Base-by-base conservation (phyloP, 2,888 invertebrate genomes). In the Watsonalla cultraria region DNA sequence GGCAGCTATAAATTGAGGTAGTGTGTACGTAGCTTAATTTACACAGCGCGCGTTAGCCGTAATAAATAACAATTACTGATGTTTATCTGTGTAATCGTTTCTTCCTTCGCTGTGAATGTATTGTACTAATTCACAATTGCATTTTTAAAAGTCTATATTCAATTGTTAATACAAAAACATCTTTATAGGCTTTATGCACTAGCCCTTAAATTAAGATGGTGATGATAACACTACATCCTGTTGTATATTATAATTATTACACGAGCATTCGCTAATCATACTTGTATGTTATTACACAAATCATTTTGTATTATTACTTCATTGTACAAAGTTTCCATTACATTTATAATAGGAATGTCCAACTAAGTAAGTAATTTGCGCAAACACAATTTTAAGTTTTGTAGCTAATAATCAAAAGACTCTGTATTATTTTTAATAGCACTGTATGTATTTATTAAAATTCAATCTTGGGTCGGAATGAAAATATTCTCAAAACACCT, bases 31-130 rank as follows among this genome's bases (percentile, higher is more conserved):
- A 78, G 79, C 72, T 70, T 76, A 77, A 74, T 67, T 69, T 65
- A 67, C 68, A 71, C 70, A 66, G 71, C 66, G 71, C 67, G 74
- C 78, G 82, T 78, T 82, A 82, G 80, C 78, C 78, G 76, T 71
- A 78, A 77, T 75, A 77, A 78, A 83, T 82, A 79, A 82, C 76
- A 76, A 78, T 78, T 79, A 78, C 66, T 59, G 64, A 85, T 84
- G 57, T 51, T 57, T 85, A 86, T 86, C 86, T 68, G 55, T 57
- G 68, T 84, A 86, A 85, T 86, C 74, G 82, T 72, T 84, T 80
- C 77, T 81, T 79, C 68, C 74, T 70, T 65, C 66, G 68, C 67
- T 62, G 49, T 68, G 67, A 66, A 71, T 68, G 70, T 76, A 78
- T 74, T 72, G 68, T 70, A 72, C 70, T 75, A 72, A 24, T 79